Base-by-base conservation (phyloP, 2,888 invertebrate species). In the Nezara viridula region DNA sequence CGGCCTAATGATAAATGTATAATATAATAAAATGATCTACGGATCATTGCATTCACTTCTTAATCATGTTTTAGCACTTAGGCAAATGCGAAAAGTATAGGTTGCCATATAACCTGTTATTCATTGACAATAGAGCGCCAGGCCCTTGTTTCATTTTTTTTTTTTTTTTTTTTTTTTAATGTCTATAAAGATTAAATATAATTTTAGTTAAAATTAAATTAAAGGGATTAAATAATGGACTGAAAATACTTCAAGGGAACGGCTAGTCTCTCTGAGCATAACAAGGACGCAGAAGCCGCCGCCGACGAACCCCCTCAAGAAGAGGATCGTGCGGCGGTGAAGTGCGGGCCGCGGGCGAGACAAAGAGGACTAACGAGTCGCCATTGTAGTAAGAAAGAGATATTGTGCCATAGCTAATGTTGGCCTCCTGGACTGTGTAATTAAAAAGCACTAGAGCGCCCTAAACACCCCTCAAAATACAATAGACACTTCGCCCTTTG, bases 381-480 rank as follows among this genome's bases (percentile, higher is more conserved):
- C 52, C 86, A 86, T 86, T 86, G 86, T 86, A 14, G 52, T 52
- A 52, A 40, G 86, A 52, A 50, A 52, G 37, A 86, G 86, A 86
- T 86, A 86, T 86, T 86, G 86, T 86, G 32, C 60, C 24, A 37
- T 21, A 40, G 32, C 86, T 86, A 86, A 86, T 86, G 86, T 50
- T 60, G 60, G 40, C n/a, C 4, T 37, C 44, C n/a, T 44, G 32
- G 19, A n/a, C 40, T n/a, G n/a, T 40, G 55, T 86, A 86, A 86
- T 86, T 86, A 86, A 86, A 86, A 86, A 86, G 50, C 86, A 40
- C 86, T 86, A 86, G 86, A 86, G 40, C n/a, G 32, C n/a, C 40
- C 86, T 86, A 86, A 86, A 86, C 86, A 52, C 50, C 86, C 55
- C 86, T 86, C 40, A n/a, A 86, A 32, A 50, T 86, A 86, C 86